Base-by-base conservation (phyloP, 2,888 invertebrate species). In the Podotricha telesiphe region DNA sequence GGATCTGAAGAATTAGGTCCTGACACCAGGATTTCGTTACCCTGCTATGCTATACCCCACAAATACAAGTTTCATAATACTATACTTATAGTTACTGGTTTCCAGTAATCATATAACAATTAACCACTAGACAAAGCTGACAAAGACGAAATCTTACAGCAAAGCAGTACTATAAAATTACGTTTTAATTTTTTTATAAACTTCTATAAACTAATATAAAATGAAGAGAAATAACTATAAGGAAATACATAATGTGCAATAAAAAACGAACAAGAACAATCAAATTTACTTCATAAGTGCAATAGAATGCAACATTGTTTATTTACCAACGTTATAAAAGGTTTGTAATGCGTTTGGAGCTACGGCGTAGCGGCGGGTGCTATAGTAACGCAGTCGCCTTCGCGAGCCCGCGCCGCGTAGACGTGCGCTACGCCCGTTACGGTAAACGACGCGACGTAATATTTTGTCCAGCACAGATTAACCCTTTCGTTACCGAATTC, bases 351-450 rank as follows among this genome's bases (percentile, higher is more conserved):
- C 69, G 64, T 69, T 68, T 68, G 20, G 82, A 80, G 80, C 76
- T 86, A 87, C 86, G 73, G 69, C 78, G 77, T 78, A 89, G 87
- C 81, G 87, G 79, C 87, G 87, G 89, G 80, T 87, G 87, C 91
- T 90, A 91, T 91, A 90, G 91, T 83, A 88, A 91, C 91, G 79
- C 89, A 91, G 90, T 91, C 84, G 82, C 80, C 80, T 81, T 79
- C 84, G 84, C 82, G 86, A 80, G 79, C 80, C 77, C 85, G 80
- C 74, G 74, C 80, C 82, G 88, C 88, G 88, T 87, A 88, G 87
- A 89, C 91, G 89, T 80, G 81, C 28, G 68, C 61, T 67, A 69
- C 53, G 58, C 13, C 45, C 50, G 47, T 61, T 65, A 66, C 69
- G 70, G 53, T 65, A 59, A 20, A 42, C 53, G 22, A 40, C 40